phyloP scores from a whole-genome alignment of 2,888 invertebrate genomes.

The Lucinisca nassula region DNA sequence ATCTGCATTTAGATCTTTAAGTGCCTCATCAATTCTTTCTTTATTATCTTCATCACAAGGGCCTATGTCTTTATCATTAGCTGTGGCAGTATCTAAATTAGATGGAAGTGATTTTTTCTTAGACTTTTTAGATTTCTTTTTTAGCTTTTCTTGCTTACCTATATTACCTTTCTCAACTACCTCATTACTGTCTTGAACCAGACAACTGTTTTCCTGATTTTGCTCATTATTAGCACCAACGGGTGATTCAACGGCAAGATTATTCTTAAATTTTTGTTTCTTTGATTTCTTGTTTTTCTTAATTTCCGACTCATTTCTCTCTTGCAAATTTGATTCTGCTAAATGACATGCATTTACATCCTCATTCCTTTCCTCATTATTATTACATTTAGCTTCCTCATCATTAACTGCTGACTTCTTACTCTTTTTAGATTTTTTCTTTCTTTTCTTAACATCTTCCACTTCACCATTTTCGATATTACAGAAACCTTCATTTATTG shows the following conservation, averaged over 20 bases:
- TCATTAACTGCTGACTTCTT: neutral
- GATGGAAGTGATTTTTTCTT: neutral
- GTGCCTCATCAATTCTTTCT: neutral
- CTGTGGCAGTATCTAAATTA: neutral
- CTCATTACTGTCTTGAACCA: neutral
- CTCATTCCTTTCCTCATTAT: neutral
- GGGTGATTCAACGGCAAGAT: neutral
- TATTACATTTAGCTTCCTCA: neutral
- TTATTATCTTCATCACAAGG: neutral
- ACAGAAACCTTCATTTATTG: too few species aligned
- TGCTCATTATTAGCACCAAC: neutral
- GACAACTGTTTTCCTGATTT: neutral
- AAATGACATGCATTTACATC: neutral
- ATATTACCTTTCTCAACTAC: neutral
- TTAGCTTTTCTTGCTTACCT: neutral
- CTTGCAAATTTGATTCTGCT: slow-evolving; percentile 7
- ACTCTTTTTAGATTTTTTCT: slow-evolving; percentile 32
- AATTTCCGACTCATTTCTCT: slow-evolving; percentile 3
- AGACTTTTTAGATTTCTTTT: slow-evolving; percentile 42
- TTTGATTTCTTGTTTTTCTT: slow-evolving; percentile 11
- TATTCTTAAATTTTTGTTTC: slow-evolving; percentile 8
- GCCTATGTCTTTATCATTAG: neutral
- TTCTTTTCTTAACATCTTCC: slow-evolving; percentile 19
- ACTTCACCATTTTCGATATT: neutral
- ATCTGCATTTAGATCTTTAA: too few species aligned